Base-by-base conservation (phyloP, 2,888 invertebrate genomes). In the Archaeoteleia sp. region DNA sequence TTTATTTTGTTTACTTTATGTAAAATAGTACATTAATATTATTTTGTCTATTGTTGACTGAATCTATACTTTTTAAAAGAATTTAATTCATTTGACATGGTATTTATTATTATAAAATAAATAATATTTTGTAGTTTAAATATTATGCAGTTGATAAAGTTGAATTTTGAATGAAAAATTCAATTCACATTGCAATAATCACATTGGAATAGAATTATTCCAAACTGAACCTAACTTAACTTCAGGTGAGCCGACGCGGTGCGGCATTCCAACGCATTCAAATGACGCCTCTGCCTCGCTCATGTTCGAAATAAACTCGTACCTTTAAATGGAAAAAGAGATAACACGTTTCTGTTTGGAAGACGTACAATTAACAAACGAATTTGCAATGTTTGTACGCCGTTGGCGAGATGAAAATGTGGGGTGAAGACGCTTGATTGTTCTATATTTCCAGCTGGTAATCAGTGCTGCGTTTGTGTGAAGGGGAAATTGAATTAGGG, bases 231-330 rank as follows among this genome's bases (percentile, higher is more conserved):
- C 73, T 73, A 74, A 74, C 77, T 69, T 69, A 60, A 73, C 74
- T 72, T 73, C 68, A 73, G 71, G 70, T 74, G 73, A 67, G 71
- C 70, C 75, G 73, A 65, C 73, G 46, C 67, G 58, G 70, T 55
- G 53, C 70, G 67, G 72, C 75, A 78, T 78, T 77, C 78, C 75
- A 70, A 60, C 60, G 76, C 73, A 70, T 77, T 77, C 73, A 74
- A 77, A 77, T 72, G 73, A 74, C 73, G 73, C 65, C 55, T 40
- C 42, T 69, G 66, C 30, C 45, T 27, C 23, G 57, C 67, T 65
- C 48, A 70, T 63, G 65, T 72, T 68, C 43, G 54, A 65, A 65
- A 65, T 49, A 53, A 53, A 66, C 58, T 45, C 58, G 42, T 42
- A 53, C 29, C 51, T 57, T 65, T 45, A 46, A 58, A 58, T 58